A percentile compares a stretch with the other conserved stretches of the same genome.
Conservation (phyloP, 2,888 invertebrate genomes). For the Tuta absoluta region DNA sequence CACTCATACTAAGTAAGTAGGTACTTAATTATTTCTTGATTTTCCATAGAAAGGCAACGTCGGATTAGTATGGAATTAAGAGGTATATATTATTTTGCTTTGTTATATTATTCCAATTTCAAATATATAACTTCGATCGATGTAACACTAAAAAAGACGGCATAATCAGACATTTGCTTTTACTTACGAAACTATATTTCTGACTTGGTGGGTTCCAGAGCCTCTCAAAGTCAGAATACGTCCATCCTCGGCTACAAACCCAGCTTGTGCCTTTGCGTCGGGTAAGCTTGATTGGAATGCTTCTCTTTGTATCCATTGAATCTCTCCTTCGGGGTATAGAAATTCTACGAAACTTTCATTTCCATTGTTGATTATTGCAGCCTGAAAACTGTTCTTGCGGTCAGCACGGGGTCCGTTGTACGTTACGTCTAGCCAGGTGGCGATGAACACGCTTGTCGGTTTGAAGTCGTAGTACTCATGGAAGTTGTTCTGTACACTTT, state of each 20-base stretch:
- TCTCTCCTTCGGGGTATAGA: conserved; percentile 91
- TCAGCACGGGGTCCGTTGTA: conserved; percentile 85
- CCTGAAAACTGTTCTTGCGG: conserved; percentile 93
- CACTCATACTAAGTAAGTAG: too few relatives aligned
- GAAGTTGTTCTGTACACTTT: conserved; percentile 87
- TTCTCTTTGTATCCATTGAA: conserved; percentile 95
- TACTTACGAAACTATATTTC: conserved; percentile 88
- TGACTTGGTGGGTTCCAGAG: conserved; percentile 95
- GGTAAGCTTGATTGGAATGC: conserved; percentile 88
- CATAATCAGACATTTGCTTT: not conserved
- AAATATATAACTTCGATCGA: too few relatives aligned
- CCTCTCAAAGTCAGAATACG: conserved; percentile 88
- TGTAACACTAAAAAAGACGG: not conserved
- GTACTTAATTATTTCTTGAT: too few relatives aligned
- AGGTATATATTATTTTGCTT: too few relatives aligned
- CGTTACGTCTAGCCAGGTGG: conserved; percentile 95
- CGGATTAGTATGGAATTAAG: too few relatives aligned
- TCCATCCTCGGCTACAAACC: conserved; percentile 93
- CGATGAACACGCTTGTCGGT: conserved; percentile 90
- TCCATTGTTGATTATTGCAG: conserved; percentile 84
- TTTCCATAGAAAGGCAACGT: too few relatives aligned
- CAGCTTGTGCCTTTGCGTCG: conserved; percentile 96
- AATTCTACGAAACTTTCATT: conserved; percentile 91
- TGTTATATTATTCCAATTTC: too few relatives aligned
- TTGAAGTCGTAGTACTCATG: conserved; percentile 86